These are phyloP conservation scores for Girardinichthys multiradiatus DNA, from an alignment of 2,113 vertebrate species.

Conservation along the genomic window DNA sequence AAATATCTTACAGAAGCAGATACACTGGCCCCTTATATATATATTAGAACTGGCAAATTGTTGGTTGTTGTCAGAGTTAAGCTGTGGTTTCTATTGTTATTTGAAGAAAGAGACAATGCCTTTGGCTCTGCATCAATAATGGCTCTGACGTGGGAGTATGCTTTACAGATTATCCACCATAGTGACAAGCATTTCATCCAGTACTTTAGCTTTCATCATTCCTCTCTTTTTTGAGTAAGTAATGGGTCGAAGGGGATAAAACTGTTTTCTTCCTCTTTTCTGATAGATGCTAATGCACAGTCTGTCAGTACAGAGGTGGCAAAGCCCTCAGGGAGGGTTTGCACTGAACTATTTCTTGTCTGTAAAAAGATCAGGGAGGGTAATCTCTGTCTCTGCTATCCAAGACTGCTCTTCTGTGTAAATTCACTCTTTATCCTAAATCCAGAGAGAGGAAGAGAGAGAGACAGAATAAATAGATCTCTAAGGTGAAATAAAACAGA, in stretches of 20 bases:
- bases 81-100: conserved; percentile 23
- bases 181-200: conserved; percentile 48
- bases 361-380: conserved; percentile 72
- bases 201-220: conserved; percentile 27
- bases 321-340: conserved; percentile 63
- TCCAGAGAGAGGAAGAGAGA: conserved; percentile 51
- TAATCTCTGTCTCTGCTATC: conserved; percentile 73
- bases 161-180: conserved; percentile 31
- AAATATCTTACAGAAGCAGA: conserved; percentile 1
- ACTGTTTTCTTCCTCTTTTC: conserved; percentile 43
- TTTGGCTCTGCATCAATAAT: background rate
- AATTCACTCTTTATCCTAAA: conserved; percentile 67
- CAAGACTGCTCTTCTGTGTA: conserved; percentile 69
- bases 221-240: conserved; percentile 58
- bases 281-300: conserved; percentile 66
- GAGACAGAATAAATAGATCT: conserved; percentile 7
- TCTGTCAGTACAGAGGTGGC: conserved; percentile 66
- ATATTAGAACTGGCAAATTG: background rate
- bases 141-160: conserved; percentile 29
- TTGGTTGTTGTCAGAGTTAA: background rate
- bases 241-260: conserved; percentile 67
- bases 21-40: background rate
- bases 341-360: conserved; percentile 69
- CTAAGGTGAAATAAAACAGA: conserved; percentile 3
- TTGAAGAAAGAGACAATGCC: conserved; percentile 12